Conservation (phyloP, 23 tunicate species). For the Trididemnum miniatum region DNA sequence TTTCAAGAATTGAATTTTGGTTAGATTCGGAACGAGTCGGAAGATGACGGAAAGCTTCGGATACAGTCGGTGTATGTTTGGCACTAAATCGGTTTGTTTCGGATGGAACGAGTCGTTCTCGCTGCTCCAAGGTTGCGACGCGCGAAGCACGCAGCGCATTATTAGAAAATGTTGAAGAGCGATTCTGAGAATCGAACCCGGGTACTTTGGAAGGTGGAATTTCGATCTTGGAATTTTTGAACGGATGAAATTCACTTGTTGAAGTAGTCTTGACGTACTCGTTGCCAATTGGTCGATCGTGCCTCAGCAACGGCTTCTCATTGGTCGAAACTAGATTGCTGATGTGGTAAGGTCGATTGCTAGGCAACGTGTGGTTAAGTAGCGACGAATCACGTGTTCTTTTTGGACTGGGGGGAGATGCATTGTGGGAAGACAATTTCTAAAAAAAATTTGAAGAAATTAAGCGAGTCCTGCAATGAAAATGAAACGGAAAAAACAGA, state of each 20-base stretch:
- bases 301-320: neutral
- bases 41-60: neutral
- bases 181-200: conserved; percentile 7
- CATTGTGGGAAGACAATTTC: neutral
- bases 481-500: too few relatives aligned
- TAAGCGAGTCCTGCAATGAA: too few relatives aligned
- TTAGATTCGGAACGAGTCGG: conserved; percentile 2
- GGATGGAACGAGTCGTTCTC: neutral
- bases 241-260: neutral
- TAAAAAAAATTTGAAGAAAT: neutral
- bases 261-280: neutral
- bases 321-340: conserved; percentile 34
- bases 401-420: conserved; percentile 50
- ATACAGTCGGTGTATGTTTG: neutral
- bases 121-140: neutral
- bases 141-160: neutral
- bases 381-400: conserved; percentile 11
- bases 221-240: neutral
- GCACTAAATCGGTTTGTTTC: neutral
- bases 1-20: neutral
- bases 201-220: neutral
- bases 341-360: conserved; percentile 39
- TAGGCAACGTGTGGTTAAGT: neutral
- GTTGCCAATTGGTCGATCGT: neutral
- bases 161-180: neutral